These are phyloP conservation scores for Zophobas atratus DNA, from an alignment of 1,140 invertebrate genomes.

Conservation along the genomic window DNA sequence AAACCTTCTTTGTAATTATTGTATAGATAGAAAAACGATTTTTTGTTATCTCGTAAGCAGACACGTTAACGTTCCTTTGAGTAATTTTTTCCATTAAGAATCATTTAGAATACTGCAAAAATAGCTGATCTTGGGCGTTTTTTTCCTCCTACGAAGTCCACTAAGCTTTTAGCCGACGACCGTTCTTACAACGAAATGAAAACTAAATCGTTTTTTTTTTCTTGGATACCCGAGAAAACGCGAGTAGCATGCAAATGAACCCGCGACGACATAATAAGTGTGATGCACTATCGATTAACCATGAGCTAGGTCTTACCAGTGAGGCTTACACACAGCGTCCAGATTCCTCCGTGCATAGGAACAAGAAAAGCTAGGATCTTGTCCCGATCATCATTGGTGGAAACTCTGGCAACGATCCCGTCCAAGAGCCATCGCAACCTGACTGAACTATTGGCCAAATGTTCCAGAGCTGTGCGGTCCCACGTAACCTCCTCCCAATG, in stretches of 20 bases:
- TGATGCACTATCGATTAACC: conserved; percentile 44
- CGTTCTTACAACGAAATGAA: no score
- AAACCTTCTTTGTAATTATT: no score
- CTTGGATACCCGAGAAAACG: neutral
- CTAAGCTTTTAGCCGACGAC: no score
- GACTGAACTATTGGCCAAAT: conserved; percentile 71
- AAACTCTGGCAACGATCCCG: conserved; percentile 74
- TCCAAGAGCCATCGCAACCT: conserved; percentile 78
- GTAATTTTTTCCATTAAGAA: no score
- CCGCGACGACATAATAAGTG: neutral
- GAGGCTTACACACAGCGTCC: conserved; percentile 86
- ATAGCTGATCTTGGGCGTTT: no score
- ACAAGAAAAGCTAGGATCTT: conserved; percentile 77
- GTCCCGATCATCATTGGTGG: conserved; percentile 59
- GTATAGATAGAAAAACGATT: no score
- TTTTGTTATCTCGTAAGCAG: no score
- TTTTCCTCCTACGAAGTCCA: no score
- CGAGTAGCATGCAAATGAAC: neutral
- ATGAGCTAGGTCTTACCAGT: conserved; percentile 71
- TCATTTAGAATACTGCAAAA: no score
- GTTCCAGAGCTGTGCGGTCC: conserved; percentile 73
- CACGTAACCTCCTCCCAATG: conserved; percentile 89
- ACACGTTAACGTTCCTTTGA: no score
- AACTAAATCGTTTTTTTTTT: no score
- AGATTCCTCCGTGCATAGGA: conserved; percentile 89